Percentiles rank a stretch among this genome's conserved stretches.
phyloP scores from a whole-genome alignment of 2,797 vertebrate genomes.

The Amazonetta brasiliensis region DNA sequence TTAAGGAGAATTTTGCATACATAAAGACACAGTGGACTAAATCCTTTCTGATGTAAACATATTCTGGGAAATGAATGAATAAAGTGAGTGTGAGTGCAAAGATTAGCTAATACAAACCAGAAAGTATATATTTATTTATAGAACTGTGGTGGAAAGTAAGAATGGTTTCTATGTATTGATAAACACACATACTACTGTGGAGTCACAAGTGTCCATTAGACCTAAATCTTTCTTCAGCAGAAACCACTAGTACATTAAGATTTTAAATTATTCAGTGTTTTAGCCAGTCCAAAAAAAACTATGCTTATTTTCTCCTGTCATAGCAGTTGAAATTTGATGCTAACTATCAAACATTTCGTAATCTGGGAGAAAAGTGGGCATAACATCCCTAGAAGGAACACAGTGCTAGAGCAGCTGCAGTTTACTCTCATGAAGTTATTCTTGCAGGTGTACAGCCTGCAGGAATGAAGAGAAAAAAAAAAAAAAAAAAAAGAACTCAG shows the following conservation, averaged over 20 bases:
- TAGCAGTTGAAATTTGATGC: background rate
- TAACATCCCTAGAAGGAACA: background rate
- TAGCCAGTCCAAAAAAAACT: background rate
- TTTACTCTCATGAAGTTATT: background rate
- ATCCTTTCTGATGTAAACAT: background rate
- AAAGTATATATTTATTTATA: background rate
- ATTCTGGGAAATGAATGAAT: background rate
- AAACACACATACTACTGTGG: accelerated
- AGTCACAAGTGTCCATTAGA: background rate
- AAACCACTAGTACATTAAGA: background rate
- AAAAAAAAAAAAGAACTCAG: background rate
- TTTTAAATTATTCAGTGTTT: background rate
- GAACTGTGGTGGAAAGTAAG: background rate
- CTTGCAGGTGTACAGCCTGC: background rate
- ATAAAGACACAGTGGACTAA: background rate
- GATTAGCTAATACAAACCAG: background rate
- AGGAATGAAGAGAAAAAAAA: background rate
- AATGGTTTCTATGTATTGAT: background rate
- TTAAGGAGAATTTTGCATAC: background rate
- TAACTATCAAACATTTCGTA: background rate
- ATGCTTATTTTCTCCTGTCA: background rate
- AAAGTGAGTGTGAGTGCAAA: background rate
- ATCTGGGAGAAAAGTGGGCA: background rate
- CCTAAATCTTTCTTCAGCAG: background rate
- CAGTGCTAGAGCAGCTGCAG: background rate